Conservation (phyloP, 2,888 invertebrate genomes). For the Philonicus albiceps region DNA sequence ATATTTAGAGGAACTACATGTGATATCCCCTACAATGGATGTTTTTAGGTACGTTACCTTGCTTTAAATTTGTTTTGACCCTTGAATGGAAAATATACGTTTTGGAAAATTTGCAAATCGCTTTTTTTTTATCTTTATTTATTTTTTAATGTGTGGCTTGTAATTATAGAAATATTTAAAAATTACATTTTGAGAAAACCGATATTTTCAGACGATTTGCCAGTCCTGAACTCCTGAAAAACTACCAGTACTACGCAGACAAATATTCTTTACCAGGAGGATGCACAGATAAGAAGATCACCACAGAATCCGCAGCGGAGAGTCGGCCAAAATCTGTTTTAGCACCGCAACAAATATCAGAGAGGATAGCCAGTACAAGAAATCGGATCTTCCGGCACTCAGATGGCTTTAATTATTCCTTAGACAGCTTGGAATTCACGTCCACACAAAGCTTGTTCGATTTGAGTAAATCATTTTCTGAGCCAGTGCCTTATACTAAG, state of each 20-base stretch:
- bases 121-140: too few relatives aligned
- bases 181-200: too few relatives aligned
- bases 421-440: neutral
- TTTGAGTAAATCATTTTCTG: neutral
- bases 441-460: neutral
- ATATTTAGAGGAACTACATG: constrained; percentile 64
- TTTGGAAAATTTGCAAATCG: neutral
- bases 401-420: neutral
- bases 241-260: constrained; percentile 48
- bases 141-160: too few relatives aligned
- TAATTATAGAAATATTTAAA: too few relatives aligned
- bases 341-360: neutral
- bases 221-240: constrained; percentile 45
- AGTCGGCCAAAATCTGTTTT: neutral
- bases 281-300: neutral
- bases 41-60: constrained; percentile 63
- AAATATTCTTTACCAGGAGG: constrained; percentile 23
- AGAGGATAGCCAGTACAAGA: neutral
- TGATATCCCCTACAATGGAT: constrained; percentile 65
- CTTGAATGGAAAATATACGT: neutral
- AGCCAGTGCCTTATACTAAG: neutral
- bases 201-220: constrained; percentile 44
- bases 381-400: neutral
- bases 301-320: neutral
- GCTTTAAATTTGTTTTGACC: neutral